phyloP scores from a whole-genome alignment of 2,888 invertebrate genomes.

The Polymixis flavicincta region DNA sequence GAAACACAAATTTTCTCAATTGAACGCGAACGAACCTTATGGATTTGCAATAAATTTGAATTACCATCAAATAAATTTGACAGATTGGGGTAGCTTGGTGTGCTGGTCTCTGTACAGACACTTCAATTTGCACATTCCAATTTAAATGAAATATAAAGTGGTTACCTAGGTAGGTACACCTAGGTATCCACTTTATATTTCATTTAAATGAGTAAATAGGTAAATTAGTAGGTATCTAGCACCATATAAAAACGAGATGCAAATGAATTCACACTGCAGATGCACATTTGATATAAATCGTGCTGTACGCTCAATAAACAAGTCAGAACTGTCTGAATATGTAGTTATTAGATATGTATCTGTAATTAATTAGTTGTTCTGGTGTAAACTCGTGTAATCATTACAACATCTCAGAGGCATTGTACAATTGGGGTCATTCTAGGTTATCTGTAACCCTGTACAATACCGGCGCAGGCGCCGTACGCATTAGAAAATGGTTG shows the following conservation, averaged over 20 bases:
- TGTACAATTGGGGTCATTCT: constrained; percentile 52
- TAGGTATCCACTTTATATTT: too few species aligned
- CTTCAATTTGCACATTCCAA: too few species aligned
- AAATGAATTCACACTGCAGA: constrained; percentile 25
- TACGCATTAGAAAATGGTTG: constrained; percentile 56
- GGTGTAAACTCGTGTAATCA: constrained; percentile 29
- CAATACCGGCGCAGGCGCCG: constrained; percentile 15
- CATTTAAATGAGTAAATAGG: too few species aligned
- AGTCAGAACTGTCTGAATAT: constrained; percentile 22
- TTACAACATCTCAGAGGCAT: constrained; percentile 36
- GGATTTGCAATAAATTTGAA: too few species aligned
- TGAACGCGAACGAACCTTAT: too few species aligned
- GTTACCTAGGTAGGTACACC: too few species aligned
- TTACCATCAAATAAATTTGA: too few species aligned
- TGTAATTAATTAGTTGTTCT: constrained; percentile 44
- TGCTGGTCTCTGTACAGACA: too few species aligned
- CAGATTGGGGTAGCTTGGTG: too few species aligned
- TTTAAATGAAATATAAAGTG: neutral
- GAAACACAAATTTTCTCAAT: too few species aligned
- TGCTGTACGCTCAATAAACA: constrained; percentile 17
- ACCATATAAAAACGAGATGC: neutral
- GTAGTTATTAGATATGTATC: constrained; percentile 41
- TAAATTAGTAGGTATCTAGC: too few species aligned
- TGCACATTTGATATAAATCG: constrained; percentile 13
- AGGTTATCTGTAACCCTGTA: constrained; percentile 50